Evolutionary conservation across 35 echinoderm and acorn worm species (phyloP), one percentile per base, ranked within the genome.

Genomic region (Ophioderma brevispina): DNA sequence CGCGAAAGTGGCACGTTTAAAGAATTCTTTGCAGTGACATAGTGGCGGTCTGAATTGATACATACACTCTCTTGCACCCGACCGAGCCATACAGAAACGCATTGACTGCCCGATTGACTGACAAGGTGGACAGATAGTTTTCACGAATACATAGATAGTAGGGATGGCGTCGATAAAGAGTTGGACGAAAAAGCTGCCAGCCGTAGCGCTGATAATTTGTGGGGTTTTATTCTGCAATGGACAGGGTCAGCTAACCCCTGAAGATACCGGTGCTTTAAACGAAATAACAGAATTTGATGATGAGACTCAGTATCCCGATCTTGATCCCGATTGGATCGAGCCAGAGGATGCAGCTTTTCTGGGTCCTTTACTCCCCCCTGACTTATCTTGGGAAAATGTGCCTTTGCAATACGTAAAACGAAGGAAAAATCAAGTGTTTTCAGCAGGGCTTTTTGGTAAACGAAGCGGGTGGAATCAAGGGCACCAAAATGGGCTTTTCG

Each of bases 391-490:
- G 59, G 59, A 30, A 70, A 70, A 70, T 70, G 59, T 70, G 59
- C 59, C 59, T 70, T 70, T 70, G 59, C 59, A 70, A 70, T 70
- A 70, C 28, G 23, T 70, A 2, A 70, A 70, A 70, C 59, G 59
- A 18, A 30, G 59, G 59, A 70, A 25, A 70, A 70, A 30, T 70
- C 59, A 70, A 70, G 59, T 70, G 4, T 70, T 70, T 30, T 70
- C 59, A 70, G 59, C 59, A 70, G 59, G 59, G 59, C 59, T 70
- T 70, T 70, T 70, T 70, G 59, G 59, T 30, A 70, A 70, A 70
- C 59, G 59, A 70, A 70, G 59, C 59, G 59, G 59, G 59, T 70
- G 59, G 59, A 70, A 70, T 25, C 59, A 70, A 70, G 28, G 28
- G 17, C 59, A 70, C 59, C 59, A 70, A 30, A 70, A 70, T 70